Percentiles rank a stretch among this genome's conserved stretches.
Evolutionary conservation across 1,140 invertebrate species (phyloP).

Genomic region (Chrysopa pallens): DNA sequence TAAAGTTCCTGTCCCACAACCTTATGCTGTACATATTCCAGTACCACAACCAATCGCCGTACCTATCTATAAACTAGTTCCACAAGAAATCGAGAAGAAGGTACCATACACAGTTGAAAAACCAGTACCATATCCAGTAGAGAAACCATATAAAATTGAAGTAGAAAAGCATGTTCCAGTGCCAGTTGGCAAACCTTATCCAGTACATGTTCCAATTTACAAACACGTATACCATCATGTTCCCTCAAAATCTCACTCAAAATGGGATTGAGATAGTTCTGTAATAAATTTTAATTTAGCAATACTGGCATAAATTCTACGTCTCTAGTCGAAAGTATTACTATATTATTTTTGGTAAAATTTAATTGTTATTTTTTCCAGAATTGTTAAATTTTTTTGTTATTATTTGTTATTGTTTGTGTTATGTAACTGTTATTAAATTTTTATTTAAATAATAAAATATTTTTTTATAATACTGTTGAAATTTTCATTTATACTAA

Average conservation of each 20-base stretch:
- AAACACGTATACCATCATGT: conserved; percentile 61
- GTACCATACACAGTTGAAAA: conserved; percentile 61
- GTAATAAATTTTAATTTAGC: not conserved
- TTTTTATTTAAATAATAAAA: too few relatives aligned
- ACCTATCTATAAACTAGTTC: conserved; percentile 49
- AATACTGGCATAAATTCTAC: conserved; percentile 7
- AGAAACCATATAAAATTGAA: conserved; percentile 59
- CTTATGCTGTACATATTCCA: conserved; percentile 49
- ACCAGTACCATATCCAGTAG: conserved; percentile 52
- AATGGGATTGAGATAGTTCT: too few relatives aligned
- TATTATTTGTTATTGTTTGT: too few relatives aligned
- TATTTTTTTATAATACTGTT: too few relatives aligned
- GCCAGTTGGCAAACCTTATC: conserved; percentile 51
- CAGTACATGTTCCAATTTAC: conserved; percentile 61
- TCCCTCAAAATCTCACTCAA: conserved; percentile 10
- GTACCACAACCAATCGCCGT: conserved; percentile 54
- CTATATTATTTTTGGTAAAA: too few relatives aligned
- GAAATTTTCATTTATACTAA: too few relatives aligned
- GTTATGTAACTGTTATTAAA: too few relatives aligned
- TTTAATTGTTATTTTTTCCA: too few relatives aligned
- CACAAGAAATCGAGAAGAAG: conserved; percentile 45
- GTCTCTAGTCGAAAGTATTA: too few relatives aligned
- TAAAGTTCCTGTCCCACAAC: conserved; percentile 53
- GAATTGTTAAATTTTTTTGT: too few relatives aligned
- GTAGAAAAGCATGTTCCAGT: conserved; percentile 61